Evolutionary conservation across 2,888 invertebrate genomes (phyloP), one percentile per base, ranked within the genome.

Genomic region (Hirudinaria manillensis): DNA sequence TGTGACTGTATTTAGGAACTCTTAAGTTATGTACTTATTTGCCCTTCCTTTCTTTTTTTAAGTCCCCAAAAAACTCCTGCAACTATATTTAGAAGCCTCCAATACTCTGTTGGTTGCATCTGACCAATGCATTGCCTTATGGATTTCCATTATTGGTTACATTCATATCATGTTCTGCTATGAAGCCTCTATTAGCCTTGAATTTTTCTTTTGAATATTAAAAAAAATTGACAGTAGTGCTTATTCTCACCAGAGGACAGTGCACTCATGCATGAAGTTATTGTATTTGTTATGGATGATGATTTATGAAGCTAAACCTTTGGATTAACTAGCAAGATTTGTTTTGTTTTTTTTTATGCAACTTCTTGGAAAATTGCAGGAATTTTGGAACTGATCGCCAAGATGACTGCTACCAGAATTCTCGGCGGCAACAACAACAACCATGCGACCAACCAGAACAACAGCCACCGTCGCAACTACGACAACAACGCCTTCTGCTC

Each of bases 391-490:
- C 29, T 29, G 24, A 27, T 61, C 29, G 24, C 29, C 29, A 61
- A 24, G 24, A 61, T 61, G 61, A 61, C 61, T 61, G 61, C 61
- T 61, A 27, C 61, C 61, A 61, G 29, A 61, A 61, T 29, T 61
- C 24, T 61, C 61, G 6, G 4, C 61, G 61, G 61, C 61, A 61
- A 61, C 68, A 68, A 68, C 68, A 68, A 68, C 68, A 36, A 68
- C 36, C 32, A 68, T n/a, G 32, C 68, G 32, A 29, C 2, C 68
- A 68, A 68, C 68, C n/a, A 68, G 10, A 68, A 34, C 68, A 34
- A 68, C 68, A 13, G 13, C 29, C 27, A 61, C 19, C 29, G 61
- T 19, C 19, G 19, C 53, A 53, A 53, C 3, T 19, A 61, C 61
- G 7, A 61, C n/a, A 19, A 61, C 29, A 61, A 61, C 61, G 21